Evolutionary conservation across 2,797 vertebrate species (phyloP), one percentile per base, ranked within the genome.

Genomic region (Catostomus latipinnis): DNA sequence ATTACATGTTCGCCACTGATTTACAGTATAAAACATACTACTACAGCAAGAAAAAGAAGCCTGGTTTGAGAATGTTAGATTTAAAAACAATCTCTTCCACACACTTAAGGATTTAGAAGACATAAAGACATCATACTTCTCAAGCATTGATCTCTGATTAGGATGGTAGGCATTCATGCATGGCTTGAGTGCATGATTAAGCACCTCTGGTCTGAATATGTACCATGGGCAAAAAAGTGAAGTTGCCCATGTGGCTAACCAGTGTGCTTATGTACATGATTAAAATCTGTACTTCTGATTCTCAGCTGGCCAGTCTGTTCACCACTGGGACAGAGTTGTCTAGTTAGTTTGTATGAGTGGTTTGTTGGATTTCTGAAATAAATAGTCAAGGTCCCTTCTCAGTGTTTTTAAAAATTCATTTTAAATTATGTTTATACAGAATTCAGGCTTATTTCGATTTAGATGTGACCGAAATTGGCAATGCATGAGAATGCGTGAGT

Each of bases 281-380:
- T 77, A 61, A 45, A 60, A 73, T 62, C 45, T 56, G 48, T 57
- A n/a, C 63, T 54, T 82, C 68, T 34, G 43, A 52, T 70, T 82
- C 86, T 75, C 76, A 6, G 60, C 80, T 74, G 79, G 22, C 10
- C 18, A n/a, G 43, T 54, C 50, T 74, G 43, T 14, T 48, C 12
- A 81, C 68, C 80, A 77, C 78, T 80, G 63, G 84, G 60, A 73
- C 6, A 0, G 1, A 7, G 70, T 2, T 5, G 60, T 62, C 22
- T 62, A 7, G 10, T 62, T 13, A 3, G 22, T 22, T 22, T 22
- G 22, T 22, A 22, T 3, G 22, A 22, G 22, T 22, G 22, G 22
- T 22, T 1, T 22, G 22, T 22, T 22, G 22, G 22, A 22, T 22
- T 22, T 22, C 22, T 22, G 22, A 22, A 22, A 22, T 22, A 22